Conservation (phyloP, 2,888 invertebrate species). For the Bombylius major region DNA sequence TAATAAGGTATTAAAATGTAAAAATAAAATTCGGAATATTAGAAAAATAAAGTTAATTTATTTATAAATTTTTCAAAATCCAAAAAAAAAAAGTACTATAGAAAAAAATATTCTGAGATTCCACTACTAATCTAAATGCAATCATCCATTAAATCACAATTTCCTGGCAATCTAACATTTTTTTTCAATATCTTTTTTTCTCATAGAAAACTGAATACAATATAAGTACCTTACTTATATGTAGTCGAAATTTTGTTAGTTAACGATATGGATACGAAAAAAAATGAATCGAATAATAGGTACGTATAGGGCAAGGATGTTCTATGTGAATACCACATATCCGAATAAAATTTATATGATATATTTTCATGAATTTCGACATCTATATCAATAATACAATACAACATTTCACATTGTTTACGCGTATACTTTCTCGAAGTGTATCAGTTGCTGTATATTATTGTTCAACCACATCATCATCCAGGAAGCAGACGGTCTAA, state of each 20-base stretch:
- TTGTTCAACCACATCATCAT: background rate
- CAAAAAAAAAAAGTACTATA: too few relatives aligned
- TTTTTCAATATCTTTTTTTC: background rate
- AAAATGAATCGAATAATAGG: background rate
- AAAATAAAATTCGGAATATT: too few relatives aligned
- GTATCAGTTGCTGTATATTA: background rate
- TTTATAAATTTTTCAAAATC: too few relatives aligned
- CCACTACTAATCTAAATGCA: conserved; percentile 19
- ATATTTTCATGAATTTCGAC: too few relatives aligned
- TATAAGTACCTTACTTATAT: background rate
- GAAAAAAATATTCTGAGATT: background rate
- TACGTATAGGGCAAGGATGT: background rate
- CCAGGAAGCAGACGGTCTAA: conserved; percentile 16
- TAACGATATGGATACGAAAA: background rate
- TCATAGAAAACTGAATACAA: too few relatives aligned
- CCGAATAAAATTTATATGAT: too few relatives aligned
- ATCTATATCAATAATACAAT: background rate
- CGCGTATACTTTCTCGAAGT: background rate
- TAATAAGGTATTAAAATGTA: too few relatives aligned
- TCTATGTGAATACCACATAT: too few relatives aligned
- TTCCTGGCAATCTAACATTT: conserved; percentile 16
- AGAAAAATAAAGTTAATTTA: too few relatives aligned
- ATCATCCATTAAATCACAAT: conserved; percentile 21
- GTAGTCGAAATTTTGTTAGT: background rate
- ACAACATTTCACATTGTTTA: background rate